Evolutionary conservation across 1,140 invertebrate species (phyloP).

Genomic region (Pteromalus puparum): DNA sequence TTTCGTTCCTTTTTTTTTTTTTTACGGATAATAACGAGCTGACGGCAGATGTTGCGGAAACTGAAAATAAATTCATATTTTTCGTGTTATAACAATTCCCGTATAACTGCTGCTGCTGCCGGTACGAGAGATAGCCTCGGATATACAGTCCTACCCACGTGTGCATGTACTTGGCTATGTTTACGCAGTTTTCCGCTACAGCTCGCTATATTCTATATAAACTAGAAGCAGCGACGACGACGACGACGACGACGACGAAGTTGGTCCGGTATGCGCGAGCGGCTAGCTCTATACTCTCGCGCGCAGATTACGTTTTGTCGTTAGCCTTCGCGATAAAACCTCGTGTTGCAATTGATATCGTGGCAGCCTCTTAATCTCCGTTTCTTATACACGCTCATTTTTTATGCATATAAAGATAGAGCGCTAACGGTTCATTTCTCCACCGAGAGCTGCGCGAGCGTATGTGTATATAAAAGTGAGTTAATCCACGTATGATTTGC

Average conservation of each 20-base stretch:
- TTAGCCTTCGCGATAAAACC: slow-evolving; percentile 51
- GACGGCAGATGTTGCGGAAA: slow-evolving; percentile 19
- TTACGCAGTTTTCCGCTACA: background rate
- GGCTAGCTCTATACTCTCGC: background rate
- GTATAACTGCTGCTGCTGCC: too few relatives aligned
- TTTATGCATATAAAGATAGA: slow-evolving; percentile 29
- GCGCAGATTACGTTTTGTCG: slow-evolving; percentile 51
- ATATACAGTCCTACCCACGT: background rate
- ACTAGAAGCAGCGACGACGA: background rate
- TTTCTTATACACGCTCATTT: slow-evolving; percentile 18
- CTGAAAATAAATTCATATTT: background rate
- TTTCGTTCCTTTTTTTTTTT: background rate
- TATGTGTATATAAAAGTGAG: too few relatives aligned
- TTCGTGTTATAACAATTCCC: background rate
- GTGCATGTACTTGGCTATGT: background rate
- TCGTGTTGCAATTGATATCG: slow-evolving; percentile 51
- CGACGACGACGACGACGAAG: slow-evolving; percentile 37
- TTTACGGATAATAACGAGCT: background rate
- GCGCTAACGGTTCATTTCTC: slow-evolving; percentile 36
- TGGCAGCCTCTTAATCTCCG: slow-evolving; percentile 45
- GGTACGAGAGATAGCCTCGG: background rate
- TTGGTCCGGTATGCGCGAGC: slow-evolving; percentile 30
- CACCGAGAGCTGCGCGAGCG: too few relatives aligned
- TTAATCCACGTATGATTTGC: background rate
- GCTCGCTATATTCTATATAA: background rate